Conservation (phyloP, 92 coral and sea anemone species). For the Heteractis magnifica region DNA sequence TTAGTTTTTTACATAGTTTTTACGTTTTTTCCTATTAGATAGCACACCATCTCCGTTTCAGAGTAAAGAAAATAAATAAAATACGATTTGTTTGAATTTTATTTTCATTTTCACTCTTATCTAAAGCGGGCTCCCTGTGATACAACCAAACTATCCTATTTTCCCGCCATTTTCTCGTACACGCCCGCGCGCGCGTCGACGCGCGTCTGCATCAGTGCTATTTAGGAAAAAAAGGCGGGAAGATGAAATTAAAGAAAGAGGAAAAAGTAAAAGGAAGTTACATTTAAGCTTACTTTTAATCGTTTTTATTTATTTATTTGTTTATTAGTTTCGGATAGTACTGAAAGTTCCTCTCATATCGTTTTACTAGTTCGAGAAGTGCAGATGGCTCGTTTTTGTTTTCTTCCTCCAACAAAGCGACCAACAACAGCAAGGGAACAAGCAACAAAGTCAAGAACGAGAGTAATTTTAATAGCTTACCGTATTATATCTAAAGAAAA, state of each 20-base stretch:
- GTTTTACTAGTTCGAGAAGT: neutral
- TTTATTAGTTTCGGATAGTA: neutral
- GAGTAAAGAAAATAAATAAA: no score
- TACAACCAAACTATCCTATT: neutral
- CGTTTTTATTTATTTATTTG: neutral
- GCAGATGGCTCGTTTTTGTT: constrained; percentile 35
- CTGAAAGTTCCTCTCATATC: neutral
- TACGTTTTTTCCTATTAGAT: no score
- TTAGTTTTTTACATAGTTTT: no score
- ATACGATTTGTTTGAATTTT: no score
- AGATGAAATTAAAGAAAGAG: no score
- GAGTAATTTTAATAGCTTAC: neutral
- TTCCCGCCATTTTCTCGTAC: constrained; percentile 12
- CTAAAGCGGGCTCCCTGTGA: constrained; percentile 13
- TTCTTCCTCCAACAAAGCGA: constrained; percentile 35
- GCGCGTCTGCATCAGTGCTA: neutral
- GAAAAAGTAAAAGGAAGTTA: neutral
- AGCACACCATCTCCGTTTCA: no score
- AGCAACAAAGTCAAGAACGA: neutral
- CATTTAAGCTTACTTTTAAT: neutral
- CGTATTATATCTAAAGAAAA: neutral
- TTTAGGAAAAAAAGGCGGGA: neutral
- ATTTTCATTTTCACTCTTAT: neutral
- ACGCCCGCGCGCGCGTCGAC: constrained; percentile 9
- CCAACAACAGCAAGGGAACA: neutral